These are phyloP conservation scores for Dexiosoma caninum DNA, from an alignment of 2,888 invertebrate species.

Conservation along the genomic window DNA sequence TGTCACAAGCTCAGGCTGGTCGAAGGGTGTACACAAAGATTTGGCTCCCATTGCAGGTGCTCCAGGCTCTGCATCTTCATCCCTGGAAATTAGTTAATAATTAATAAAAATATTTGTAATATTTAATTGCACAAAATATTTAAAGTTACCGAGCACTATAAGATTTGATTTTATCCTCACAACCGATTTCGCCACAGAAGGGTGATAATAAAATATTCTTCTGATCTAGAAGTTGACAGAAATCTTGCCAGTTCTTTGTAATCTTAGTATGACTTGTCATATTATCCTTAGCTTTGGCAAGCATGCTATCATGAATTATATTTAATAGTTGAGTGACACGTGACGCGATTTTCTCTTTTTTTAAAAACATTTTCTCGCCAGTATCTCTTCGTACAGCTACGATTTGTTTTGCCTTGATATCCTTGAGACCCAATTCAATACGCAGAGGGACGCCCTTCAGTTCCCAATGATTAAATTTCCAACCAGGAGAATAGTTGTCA, in stretches of 20 bases:
- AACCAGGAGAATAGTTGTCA: constrained; percentile 98
- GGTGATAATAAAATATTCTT: constrained; percentile 95
- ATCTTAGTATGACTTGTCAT: constrained; percentile 85
- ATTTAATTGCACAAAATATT: not conserved
- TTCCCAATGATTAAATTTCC: constrained; percentile 85
- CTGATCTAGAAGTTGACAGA: constrained; percentile 87
- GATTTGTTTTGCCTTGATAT: constrained; percentile 90
- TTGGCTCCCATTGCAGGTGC: constrained; percentile 99
- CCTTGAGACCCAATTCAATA: constrained; percentile 96
- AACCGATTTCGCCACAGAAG: constrained; percentile 93
- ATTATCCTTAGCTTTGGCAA: constrained; percentile 87
- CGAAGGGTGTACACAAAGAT: constrained; percentile 97
- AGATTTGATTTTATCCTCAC: constrained; percentile 97
- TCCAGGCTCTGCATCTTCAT: constrained; percentile 84
- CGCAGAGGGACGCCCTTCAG: constrained; percentile 93
- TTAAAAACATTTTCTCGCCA: constrained; percentile 87
- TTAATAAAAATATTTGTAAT: not conserved
- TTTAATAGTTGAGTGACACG: constrained; percentile 84
- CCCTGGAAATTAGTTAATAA: constrained; percentile 64
- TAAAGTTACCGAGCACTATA: constrained; percentile 89
- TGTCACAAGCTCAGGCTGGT: constrained; percentile 85
- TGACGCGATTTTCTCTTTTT: constrained; percentile 80
- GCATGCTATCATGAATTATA: constrained; percentile 88
- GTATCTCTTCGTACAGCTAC: constrained; percentile 94
- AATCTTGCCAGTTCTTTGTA: constrained; percentile 88